Evolutionary conservation across 2,797 vertebrate species (phyloP), one percentile per base, ranked within the genome.

Genomic region (Acomys russatus): DNA sequence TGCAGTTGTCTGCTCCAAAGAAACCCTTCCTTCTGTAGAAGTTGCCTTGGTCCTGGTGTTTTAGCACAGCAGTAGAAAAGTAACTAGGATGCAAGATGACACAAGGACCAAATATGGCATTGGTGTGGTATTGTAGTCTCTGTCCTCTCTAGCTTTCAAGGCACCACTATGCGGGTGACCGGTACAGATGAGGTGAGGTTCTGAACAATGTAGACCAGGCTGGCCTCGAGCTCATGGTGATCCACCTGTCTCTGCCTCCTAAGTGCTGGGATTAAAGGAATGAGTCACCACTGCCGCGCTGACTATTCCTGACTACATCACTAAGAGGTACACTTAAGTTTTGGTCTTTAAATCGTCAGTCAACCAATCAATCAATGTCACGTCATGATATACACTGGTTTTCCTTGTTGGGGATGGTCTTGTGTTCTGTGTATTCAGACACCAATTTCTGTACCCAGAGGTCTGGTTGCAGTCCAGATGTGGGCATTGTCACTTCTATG

Each of bases 321-420:
- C 15, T 79, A 93, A 49, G 35, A 90, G 63, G 10, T 6, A 71
- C 33, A n/a, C 68, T 91, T 95, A 90, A 92, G 70, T 92, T 94
- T 95, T 38, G 38, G 28, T 44, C 44, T 73, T 93, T 87, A 87
- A 95, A 91, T 56, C 85, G 44, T 44, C 44, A 44, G 4, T 44
- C 44, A 44, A 4, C 89, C 15, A 56, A 12, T 28, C 35, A 8
- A 15, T 33, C 64, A 20, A 95, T 89, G 63, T 18, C 49, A 68
- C 33, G 70, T 9, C 9, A 73, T 71, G 35, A 91, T 63, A 3
- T 71, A 30, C 38, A 78, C 49, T 86, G 23, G 77, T 80, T 91
- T 71, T 84, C 66, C n/a, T 56, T 56, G 56, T 56, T 56, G 56
- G 56, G 56, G 56, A 56, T 59, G 56, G 56, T 15, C 56, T 59